Conservation (phyloP, 92 coral and sea anemone species). For the Porites divaricata region DNA sequence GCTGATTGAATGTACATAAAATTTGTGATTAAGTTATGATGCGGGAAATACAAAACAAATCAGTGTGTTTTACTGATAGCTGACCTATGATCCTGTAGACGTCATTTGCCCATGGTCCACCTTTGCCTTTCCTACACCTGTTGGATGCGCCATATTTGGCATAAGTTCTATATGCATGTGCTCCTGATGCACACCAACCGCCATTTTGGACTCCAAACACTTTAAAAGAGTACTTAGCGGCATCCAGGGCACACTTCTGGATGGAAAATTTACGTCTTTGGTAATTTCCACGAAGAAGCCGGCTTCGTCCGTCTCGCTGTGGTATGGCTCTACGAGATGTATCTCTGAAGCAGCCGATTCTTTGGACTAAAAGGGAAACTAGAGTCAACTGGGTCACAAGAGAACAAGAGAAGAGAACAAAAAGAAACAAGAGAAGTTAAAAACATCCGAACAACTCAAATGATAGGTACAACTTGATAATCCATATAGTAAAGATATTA, state of each 20-base stretch:
- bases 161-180: constrained; percentile 60
- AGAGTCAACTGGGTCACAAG: too few relatives aligned
- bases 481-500: too few relatives aligned
- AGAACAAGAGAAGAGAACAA: too few relatives aligned
- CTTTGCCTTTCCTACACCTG: constrained; percentile 57
- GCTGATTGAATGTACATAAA: too few relatives aligned
- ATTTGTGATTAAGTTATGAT: too few relatives aligned
- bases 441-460: too few relatives aligned
- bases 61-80: neutral
- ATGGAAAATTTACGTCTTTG: constrained; percentile 36
- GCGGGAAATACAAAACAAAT: neutral
- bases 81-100: constrained; percentile 52
- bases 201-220: constrained; percentile 63
- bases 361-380: constrained; percentile 10
- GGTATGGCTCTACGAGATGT: constrained; percentile 31
- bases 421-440: too few relatives aligned
- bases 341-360: constrained; percentile 39
- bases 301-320: constrained; percentile 27
- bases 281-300: constrained; percentile 26
- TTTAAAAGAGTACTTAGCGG: constrained; percentile 20
- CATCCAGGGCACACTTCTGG: constrained; percentile 37
- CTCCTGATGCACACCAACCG: constrained; percentile 62
- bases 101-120: constrained; percentile 68
- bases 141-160: constrained; percentile 58
- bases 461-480: too few relatives aligned